phyloP scores from a whole-genome alignment of 2,888 invertebrate genomes.

The Brenthis hecate region DNA sequence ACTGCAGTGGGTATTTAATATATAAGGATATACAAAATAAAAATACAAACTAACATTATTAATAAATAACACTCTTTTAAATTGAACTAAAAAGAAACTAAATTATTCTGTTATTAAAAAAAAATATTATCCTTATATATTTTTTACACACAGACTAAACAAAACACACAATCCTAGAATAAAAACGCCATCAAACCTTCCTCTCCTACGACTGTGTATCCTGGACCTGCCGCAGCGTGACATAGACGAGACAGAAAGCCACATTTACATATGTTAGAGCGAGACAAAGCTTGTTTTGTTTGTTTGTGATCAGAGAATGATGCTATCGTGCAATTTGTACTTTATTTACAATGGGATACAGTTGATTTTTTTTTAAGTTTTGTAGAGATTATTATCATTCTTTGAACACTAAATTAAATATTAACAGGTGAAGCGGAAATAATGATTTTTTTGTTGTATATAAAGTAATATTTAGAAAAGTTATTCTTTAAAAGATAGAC shows the following conservation, averaged over 20 bases:
- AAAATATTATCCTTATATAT: slow-evolving; percentile 33
- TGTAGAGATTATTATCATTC: not conserved
- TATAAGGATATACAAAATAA: not conserved
- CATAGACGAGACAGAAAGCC: slow-evolving; percentile 77
- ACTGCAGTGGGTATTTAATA: slow-evolving; percentile 10
- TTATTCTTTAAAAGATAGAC: slow-evolving; percentile 8
- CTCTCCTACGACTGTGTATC: slow-evolving; percentile 78
- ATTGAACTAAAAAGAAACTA: not conserved
- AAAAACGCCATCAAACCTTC: slow-evolving; percentile 73
- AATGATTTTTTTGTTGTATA: not conserved
- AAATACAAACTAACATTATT: not conserved
- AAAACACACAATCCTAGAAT: slow-evolving; percentile 49
- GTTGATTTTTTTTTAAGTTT: not conserved
- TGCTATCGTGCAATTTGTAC: not conserved
- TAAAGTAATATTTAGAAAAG: slow-evolving; percentile 10
- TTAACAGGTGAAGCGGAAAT: slow-evolving; percentile 26
- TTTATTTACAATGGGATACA: no score
- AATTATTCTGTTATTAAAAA: not conserved
- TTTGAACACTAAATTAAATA: slow-evolving; percentile 11
- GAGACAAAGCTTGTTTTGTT: slow-evolving; percentile 57
- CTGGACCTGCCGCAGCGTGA: slow-evolving; percentile 72
- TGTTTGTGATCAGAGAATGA: slow-evolving; percentile 24
- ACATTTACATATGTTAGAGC: slow-evolving; percentile 81
- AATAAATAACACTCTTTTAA: not conserved
- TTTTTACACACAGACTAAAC: slow-evolving; percentile 47